A percentile compares a stretch with the other conserved stretches of the same genome.
Evolutionary conservation across 2,113 vertebrate species (phyloP).

Genomic region (Carettochelys insculpta): DNA sequence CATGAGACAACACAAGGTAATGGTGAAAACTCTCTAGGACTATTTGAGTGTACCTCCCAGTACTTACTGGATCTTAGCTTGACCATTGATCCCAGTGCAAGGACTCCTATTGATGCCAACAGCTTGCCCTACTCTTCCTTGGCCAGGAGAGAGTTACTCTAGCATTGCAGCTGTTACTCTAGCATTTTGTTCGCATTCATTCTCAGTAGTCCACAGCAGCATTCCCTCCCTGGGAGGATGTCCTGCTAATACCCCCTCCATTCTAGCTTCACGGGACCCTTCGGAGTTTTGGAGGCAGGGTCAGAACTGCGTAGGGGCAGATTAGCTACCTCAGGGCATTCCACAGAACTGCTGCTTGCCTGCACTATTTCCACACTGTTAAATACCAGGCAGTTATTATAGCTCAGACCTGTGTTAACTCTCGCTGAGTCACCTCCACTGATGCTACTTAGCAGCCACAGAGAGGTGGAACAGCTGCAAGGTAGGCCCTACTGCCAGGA

Average conservation of each 20-base stretch:
- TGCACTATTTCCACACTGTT: not conserved
- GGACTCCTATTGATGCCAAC: not conserved
- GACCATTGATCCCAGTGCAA: not conserved
- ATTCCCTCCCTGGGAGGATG: not conserved
- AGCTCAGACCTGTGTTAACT: not conserved
- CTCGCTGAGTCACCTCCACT: not conserved
- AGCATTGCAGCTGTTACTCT: not conserved
- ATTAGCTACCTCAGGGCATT: not conserved
- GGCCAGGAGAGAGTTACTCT: not conserved
- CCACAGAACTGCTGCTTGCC: not conserved
- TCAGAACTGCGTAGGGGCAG: not conserved
- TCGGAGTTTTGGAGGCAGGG: not conserved
- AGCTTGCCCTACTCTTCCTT: not conserved
- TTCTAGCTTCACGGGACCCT: not conserved
- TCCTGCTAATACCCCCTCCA: not conserved
- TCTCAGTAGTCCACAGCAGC: not conserved
- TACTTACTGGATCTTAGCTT: not conserved
- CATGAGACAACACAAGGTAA: not conserved
- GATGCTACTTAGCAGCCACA: not conserved
- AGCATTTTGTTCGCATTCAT: not conserved
- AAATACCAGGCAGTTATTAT: not conserved
- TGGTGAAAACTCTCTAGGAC: not conserved
- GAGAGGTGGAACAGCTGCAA: not conserved
- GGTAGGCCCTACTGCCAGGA: not conserved
- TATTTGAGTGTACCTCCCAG: not conserved